These are phyloP conservation scores for Amblyopsis rosae DNA, from an alignment of 2,113 vertebrate species.

Conservation along the genomic window DNA sequence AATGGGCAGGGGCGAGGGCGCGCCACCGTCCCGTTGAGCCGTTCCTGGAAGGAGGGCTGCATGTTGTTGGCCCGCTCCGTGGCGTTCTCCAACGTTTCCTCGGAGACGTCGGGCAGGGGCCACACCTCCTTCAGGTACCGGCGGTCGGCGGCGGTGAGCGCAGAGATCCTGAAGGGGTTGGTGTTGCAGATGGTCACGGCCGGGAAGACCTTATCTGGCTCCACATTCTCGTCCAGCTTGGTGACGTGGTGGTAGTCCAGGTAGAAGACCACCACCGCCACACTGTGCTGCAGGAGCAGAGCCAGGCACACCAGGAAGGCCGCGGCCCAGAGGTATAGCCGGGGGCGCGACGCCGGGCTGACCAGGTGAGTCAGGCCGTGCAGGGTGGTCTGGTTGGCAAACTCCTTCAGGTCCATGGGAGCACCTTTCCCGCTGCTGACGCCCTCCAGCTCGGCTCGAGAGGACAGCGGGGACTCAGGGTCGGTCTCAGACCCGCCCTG, in stretches of 20 bases:
- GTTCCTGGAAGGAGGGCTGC: slow-evolving; percentile 19
- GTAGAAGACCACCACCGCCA: slow-evolving; percentile 52
- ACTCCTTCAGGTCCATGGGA: slow-evolving; percentile 51
- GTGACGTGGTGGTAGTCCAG: slow-evolving; percentile 67
- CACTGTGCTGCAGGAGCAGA: slow-evolving; percentile 47
- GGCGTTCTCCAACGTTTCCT: slow-evolving; percentile 25
- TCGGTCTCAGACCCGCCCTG: background rate
- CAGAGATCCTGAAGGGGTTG: slow-evolving; percentile 59
- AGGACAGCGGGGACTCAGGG: background rate
- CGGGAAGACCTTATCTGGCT: slow-evolving; percentile 45
- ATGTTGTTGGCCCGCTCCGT: background rate
- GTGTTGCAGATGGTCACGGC: slow-evolving; percentile 69
- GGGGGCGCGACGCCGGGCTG: slow-evolving; percentile 20
- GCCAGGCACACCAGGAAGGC: slow-evolving; percentile 53
- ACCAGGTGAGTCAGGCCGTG: slow-evolving; percentile 68
- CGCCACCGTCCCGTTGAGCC: slow-evolving; percentile 40
- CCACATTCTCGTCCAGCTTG: slow-evolving; percentile 59
- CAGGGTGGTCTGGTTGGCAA: slow-evolving; percentile 55
- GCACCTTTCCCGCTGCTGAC: background rate
- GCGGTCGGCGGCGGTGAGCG: slow-evolving; percentile 54
- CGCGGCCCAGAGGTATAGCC: slow-evolving; percentile 60
- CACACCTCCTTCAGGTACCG: slow-evolving; percentile 63
- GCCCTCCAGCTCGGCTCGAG: background rate
- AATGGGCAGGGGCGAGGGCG: slow-evolving; percentile 39
- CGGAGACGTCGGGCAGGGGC: background rate